phyloP scores from a whole-genome alignment of 1,140 invertebrate species.

The Drosophila hydei region DNA sequence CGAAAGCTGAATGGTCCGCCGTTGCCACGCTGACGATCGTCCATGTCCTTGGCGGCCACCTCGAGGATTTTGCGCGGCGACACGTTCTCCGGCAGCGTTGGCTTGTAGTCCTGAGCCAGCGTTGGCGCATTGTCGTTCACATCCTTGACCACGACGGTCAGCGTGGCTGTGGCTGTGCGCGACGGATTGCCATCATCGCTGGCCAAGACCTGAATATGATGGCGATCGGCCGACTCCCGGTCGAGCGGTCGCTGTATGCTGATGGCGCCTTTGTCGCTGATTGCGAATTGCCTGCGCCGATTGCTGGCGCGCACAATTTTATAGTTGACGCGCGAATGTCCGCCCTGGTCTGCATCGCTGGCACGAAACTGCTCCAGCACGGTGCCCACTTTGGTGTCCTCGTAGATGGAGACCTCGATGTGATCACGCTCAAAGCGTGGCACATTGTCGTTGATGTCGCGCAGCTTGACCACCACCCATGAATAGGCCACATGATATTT shows the following conservation, averaged over 20 bases:
- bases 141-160: constrained; percentile 88
- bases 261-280: constrained; percentile 87
- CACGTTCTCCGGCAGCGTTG: constrained; percentile 87
- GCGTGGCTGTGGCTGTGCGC: constrained; percentile 88
- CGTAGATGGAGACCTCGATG: constrained; percentile 87
- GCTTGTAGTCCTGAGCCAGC: constrained; percentile 86
- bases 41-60: constrained; percentile 88
- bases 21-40: constrained; percentile 87
- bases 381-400: constrained; percentile 87
- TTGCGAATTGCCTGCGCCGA: constrained; percentile 86
- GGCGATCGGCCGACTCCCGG: constrained; percentile 86
- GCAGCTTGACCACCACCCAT: constrained; percentile 87
- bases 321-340: constrained; percentile 85
- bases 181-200: constrained; percentile 87
- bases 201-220: constrained; percentile 87
- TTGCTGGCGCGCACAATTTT: constrained; percentile 87
- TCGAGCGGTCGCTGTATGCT: constrained; percentile 86
- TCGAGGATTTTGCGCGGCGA: constrained; percentile 86
- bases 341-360: constrained; percentile 87
- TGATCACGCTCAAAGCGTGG: constrained; percentile 86
- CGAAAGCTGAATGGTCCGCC: constrained; percentile 88
- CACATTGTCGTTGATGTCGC: constrained; percentile 87
- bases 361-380: constrained; percentile 87
- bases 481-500: constrained; percentile 87
- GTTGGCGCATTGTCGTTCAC: constrained; percentile 88